Evolutionary conservation across 2,888 invertebrate genomes (phyloP), one percentile per base, ranked within the genome.

Genomic region (Apodemia hepburni): DNA sequence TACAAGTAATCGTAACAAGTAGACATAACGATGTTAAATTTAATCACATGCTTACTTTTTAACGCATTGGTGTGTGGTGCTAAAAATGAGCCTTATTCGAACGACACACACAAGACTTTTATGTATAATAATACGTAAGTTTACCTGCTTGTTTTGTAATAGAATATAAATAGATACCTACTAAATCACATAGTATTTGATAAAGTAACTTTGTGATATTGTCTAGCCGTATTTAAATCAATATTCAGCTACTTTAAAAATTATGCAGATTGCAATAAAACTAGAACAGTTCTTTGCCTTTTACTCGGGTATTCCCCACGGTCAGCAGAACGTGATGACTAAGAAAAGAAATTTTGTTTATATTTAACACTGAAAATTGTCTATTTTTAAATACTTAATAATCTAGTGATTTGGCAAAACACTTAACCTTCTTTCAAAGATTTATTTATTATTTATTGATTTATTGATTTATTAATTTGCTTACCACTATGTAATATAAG

Each of bases 91-190:
- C 45, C 58, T 11, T 33, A 33, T 49, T 35, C 58, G 22, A 69
- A 74, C 71, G 64, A 60, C 29, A 70, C 67, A 18, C 74, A 75
- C 58, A 84, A 79, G 69, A 75, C 71, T 17, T 87, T 87, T 75
- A 71, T 83, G 67, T 85, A 84, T 64, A 71, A 82, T 64, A 72
- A 79, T 60, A 77, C 68, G 87, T 87, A 77, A 80, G 87, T 81
- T 49, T 59, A 51, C n/a, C 12, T 58, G 12, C 3, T n/a, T 54
- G 29, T 60, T 54, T 60, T 15, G 17, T 27, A 22, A 42, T 35
- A 42, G 29, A 54, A 47, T 51, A 29, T 29, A 49, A 59, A 47
- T 47, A 49, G n/a, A 47, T 5, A 15, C 22, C 22, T 22, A 22
- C 15, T 15, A 42, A 15, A 5, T 42, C 15, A 15, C 5, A 1